phyloP scores from a whole-genome alignment of 1,140 invertebrate genomes.

The Lethocerus indicus region DNA sequence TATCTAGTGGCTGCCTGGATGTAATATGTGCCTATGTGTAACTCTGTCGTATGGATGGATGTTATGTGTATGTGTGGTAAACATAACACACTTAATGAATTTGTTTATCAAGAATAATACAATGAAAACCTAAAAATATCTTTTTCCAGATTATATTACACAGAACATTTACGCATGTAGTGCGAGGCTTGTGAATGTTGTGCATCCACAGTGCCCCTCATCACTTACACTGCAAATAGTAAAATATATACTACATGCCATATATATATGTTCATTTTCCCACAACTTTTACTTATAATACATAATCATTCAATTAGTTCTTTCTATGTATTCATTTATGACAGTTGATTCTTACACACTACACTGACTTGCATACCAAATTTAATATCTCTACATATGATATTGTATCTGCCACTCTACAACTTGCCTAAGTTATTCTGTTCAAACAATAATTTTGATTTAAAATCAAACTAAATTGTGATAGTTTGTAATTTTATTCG shows the following conservation, averaged over 20 bases:
- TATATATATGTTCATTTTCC: conserved; percentile 8
- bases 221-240: conserved; percentile 9
- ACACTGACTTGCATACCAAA: conserved; percentile 3
- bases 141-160: too few relatives aligned
- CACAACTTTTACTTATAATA: conserved; percentile 7
- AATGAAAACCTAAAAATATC: too few relatives aligned
- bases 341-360: conserved; percentile 11
- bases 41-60: conserved; percentile 3
- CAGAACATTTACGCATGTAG: too few relatives aligned
- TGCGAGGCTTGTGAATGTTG: conserved; percentile 13
- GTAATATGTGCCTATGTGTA: conserved; percentile 8
- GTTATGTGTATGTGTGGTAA: background rate
- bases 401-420: too few relatives aligned
- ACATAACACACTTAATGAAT: too few relatives aligned
- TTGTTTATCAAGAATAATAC: too few relatives aligned
- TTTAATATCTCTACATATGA: too few relatives aligned
- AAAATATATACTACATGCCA: too few relatives aligned
- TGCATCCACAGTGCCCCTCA: background rate
- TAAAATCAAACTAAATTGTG: too few relatives aligned
- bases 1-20: conserved; percentile 13
- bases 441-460: too few relatives aligned
- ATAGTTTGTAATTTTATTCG: too few relatives aligned
- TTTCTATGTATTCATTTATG: conserved; percentile 13
- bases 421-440: too few relatives aligned
- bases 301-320: conserved; percentile 8